These are phyloP conservation scores for Characodon lateralis DNA, from an alignment of 2,797 vertebrate genomes.

Conservation along the genomic window DNA sequence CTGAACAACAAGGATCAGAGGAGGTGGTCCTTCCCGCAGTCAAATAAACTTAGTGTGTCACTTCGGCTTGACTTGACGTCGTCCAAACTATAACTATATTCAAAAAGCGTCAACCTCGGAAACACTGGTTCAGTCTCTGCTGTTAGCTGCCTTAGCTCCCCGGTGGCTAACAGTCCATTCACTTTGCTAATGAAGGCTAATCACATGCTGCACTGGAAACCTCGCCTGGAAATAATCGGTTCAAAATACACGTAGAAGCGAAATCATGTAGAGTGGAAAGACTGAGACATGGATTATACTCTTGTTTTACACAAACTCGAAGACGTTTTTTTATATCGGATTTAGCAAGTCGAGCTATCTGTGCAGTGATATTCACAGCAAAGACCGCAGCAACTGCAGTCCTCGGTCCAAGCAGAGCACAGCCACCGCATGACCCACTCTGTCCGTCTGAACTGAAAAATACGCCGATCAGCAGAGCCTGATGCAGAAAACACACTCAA, in stretches of 20 bases:
- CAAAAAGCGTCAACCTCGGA: not conserved
- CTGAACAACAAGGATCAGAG: too few species aligned
- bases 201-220: not conserved
- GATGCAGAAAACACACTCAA: not conserved
- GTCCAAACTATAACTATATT: too few species aligned
- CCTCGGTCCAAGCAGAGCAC: too few species aligned
- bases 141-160: not conserved
- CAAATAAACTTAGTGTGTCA: too few species aligned
- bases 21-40: not conserved
- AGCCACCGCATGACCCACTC: too few species aligned
- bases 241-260: not conserved
- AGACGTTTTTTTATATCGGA: not conserved
- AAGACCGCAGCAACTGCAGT: not conserved
- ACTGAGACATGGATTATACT: not conserved
- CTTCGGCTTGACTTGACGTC: too few species aligned
- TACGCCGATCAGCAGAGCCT: not conserved
- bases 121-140: not conserved
- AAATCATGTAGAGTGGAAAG: not conserved
- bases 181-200: not conserved
- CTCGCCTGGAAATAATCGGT: not conserved
- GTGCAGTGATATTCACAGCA: not conserved
- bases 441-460: not conserved
- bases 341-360: not conserved
- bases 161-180: not conserved
- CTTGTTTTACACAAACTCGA: not conserved